phyloP scores from a whole-genome alignment of 2,888 invertebrate species.

The Leucozona laternaria region DNA sequence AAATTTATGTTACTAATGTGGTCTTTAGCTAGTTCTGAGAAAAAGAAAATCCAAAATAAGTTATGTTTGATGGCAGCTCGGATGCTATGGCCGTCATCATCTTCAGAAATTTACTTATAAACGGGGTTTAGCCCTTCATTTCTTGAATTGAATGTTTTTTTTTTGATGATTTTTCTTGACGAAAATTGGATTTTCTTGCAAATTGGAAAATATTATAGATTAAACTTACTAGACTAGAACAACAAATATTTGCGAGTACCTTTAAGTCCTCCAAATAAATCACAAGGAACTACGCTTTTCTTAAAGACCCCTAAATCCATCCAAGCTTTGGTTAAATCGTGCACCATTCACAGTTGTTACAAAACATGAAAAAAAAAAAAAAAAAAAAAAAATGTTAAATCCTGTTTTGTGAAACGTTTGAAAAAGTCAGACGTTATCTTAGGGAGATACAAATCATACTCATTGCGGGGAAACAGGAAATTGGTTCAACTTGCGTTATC shows the following conservation, averaged over 20 bases:
- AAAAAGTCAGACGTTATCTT: conserved; percentile 37
- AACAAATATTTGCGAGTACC: conserved; percentile 3
- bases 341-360: not conserved
- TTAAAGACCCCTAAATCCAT: not conserved
- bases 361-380: conserved; percentile 2
- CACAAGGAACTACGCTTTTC: not conserved
- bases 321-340: conserved; percentile 15
- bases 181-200: not conserved
- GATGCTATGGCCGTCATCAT: conserved; percentile 18
- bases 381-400: conserved; percentile 29
- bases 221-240: not conserved
- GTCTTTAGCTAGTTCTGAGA: not conserved
- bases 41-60: conserved; percentile 8
- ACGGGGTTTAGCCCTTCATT: conserved; percentile 11
- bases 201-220: conserved; percentile 36
- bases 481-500: conserved; percentile 66
- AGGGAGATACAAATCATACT: conserved; percentile 52
- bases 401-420: conserved; percentile 26
- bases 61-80: conserved; percentile 31
- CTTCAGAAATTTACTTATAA: conserved; percentile 14
- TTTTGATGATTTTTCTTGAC: not conserved
- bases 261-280: conserved; percentile 10
- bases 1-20: conserved; percentile 32
- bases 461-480: conserved; percentile 17
- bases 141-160: conserved; percentile 1